Base-by-base conservation (phyloP, 2,888 invertebrate species). In the Drymonia ruficornis region DNA sequence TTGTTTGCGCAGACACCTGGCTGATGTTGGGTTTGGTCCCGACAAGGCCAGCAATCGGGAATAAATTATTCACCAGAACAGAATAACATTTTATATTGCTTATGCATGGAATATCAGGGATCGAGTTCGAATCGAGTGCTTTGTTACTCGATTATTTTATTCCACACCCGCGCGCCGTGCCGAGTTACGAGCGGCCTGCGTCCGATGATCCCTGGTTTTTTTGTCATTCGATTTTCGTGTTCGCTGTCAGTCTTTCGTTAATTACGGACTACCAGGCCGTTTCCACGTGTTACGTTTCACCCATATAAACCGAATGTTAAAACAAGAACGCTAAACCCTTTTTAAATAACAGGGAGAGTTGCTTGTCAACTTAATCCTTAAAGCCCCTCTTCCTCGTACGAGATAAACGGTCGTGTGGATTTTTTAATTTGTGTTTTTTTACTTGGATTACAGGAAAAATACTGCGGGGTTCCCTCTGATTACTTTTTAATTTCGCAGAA, bases 21-120 rank as follows among this genome's bases (percentile, higher is more conserved):
- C 67, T 77, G 76, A 77, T 74, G 67, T 77, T 78, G 59, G 69
- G 69, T 72, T 63, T 65, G 64, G 70, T 66, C 66, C 60, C 65
- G 59, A 70, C 69, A 61, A 68, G 73, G 77, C 80, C 78, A 83
- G 83, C 83, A 84, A 82, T 84, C 74, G 78, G 65, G 74, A 76
- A 82, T 88, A 89, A 89, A 87, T 89, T 85, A 89, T 90, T 89
- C 85, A 88, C 75, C 73, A 75, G 70, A 76, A 76, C 76, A 77
- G 73, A 83, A 80, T 83, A 73, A 81, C 78, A 81, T 82, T 83
- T 81, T 83, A 85, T 84, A 85, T 87, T 83, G 82, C 83, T 83
- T 84, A 85, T 84, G 81, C 84, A 87, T 86, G 84, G 77, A 83
- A 84, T 82, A 83, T 83, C 81, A 78, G 80, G 76, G 76, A 72